phyloP scores from a whole-genome alignment of 2,113 vertebrate genomes.

The Gorilla gorilla region DNA sequence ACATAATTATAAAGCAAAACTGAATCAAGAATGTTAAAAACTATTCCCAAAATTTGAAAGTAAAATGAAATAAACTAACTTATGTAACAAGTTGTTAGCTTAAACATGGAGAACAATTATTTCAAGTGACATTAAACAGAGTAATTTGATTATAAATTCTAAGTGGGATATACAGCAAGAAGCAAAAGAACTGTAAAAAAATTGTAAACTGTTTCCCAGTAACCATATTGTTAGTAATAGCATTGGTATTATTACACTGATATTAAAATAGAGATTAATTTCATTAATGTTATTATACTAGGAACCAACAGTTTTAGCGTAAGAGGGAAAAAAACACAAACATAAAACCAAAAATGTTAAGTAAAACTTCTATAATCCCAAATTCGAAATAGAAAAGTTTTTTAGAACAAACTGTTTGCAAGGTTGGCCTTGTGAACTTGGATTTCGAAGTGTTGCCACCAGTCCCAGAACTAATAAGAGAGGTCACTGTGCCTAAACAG shows the following conservation, averaged over 20 bases:
- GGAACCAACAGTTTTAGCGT: not conserved
- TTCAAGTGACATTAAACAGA: not conserved
- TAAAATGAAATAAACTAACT: constrained; percentile 37
- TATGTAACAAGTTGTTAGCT: not conserved
- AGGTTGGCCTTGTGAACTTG: not conserved
- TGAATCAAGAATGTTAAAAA: constrained; percentile 30
- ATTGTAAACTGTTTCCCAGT: not conserved
- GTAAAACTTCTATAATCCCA: not conserved
- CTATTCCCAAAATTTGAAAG: not conserved
- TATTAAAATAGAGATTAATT: not conserved
- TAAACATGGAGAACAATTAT: not conserved
- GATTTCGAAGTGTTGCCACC: not conserved
- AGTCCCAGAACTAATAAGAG: not conserved
- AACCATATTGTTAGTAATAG: not conserved
- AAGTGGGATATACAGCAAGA: not conserved
- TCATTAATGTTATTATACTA: not conserved
- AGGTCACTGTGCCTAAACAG: not conserved
- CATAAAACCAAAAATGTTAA: not conserved
- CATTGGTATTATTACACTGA: not conserved
- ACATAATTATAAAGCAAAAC: constrained; percentile 20
- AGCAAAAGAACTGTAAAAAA: constrained; percentile 30
- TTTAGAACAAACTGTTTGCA: not conserved
- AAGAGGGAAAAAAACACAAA: not conserved
- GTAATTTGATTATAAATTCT: not conserved
- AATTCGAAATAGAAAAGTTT: constrained; percentile 6